Conservation (phyloP, 2,888 invertebrate species). For the Thymelicus sylvestris region DNA sequence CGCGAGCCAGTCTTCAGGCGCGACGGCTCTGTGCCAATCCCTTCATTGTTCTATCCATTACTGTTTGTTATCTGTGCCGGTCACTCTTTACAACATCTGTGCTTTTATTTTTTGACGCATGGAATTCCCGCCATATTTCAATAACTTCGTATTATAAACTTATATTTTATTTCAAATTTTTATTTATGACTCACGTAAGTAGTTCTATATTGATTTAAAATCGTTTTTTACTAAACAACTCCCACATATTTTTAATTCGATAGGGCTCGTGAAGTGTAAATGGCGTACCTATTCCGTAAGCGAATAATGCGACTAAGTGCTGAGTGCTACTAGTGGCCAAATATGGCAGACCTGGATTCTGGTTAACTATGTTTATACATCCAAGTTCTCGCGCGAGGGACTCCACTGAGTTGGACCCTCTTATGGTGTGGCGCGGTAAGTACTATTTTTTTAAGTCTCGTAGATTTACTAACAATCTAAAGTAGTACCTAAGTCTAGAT, state of each 20-base stretch:
- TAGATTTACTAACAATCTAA: not conserved
- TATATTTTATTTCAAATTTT: not conserved
- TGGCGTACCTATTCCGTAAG: slow-evolving; percentile 25
- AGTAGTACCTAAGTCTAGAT: not conserved
- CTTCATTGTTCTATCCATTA: slow-evolving; percentile 40
- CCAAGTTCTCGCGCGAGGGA: slow-evolving; percentile 77
- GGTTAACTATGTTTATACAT: slow-evolving; percentile 81
- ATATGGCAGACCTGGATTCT: slow-evolving; percentile 77
- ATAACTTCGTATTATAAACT: slow-evolving; percentile 12
- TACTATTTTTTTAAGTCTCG: slow-evolving; percentile 38
- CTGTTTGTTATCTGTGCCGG: slow-evolving; percentile 36
- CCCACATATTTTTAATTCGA: slow-evolving; percentile 23
- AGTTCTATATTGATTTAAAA: slow-evolving; percentile 12
- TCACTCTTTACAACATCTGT: slow-evolving; percentile 30
- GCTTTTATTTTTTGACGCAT: slow-evolving; percentile 12
- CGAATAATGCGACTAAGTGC: slow-evolving; percentile 42
- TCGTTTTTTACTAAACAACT: slow-evolving; percentile 5
- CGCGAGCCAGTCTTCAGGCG: slow-evolving; percentile 49
- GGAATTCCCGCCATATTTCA: slow-evolving; percentile 6
- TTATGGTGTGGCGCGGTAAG: slow-evolving; percentile 80
- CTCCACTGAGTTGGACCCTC: slow-evolving; percentile 74
- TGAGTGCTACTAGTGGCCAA: slow-evolving; percentile 60
- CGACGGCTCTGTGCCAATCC: slow-evolving; percentile 42
- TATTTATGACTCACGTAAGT: slow-evolving; percentile 5
- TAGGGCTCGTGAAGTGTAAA: slow-evolving; percentile 40